Conservation (phyloP, 2,888 invertebrate species). For the Harpalus rubripes region DNA sequence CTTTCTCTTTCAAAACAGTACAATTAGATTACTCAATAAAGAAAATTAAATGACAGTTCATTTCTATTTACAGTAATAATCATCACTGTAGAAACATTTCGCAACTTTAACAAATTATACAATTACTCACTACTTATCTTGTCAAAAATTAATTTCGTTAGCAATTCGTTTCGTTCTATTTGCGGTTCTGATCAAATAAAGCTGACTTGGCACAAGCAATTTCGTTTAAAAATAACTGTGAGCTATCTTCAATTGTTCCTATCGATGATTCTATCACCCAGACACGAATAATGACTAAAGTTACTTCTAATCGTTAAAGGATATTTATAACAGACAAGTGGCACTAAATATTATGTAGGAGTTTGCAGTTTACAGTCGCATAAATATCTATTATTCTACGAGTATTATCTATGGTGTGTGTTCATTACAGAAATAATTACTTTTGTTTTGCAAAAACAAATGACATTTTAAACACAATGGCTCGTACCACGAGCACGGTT, state of each 20-base stretch:
- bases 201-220: slow-evolving; percentile 34
- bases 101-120: slow-evolving; percentile 16
- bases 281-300: neutral
- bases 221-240: slow-evolving; percentile 46
- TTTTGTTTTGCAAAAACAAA: neutral
- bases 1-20: neutral
- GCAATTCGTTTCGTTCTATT: slow-evolving; percentile 44
- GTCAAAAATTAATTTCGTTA: slow-evolving; percentile 26
- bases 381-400: neutral
- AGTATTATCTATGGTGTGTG: neutral
- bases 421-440: neutral
- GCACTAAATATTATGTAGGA: neutral
- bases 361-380: neutral
- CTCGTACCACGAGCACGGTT: no score
- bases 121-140: neutral
- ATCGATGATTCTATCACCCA: slow-evolving; percentile 37
- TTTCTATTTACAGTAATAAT: neutral
- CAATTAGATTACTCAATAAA: neutral
- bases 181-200: slow-evolving; percentile 52
- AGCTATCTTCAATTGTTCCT: slow-evolving; percentile 33
- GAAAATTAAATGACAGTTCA: neutral
- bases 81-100: slow-evolving; percentile 5
- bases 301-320: neutral
- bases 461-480: neutral
- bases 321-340: neutral